Conservation (phyloP, 2,797 vertebrate genomes). For the Nannoperca obscura region DNA sequence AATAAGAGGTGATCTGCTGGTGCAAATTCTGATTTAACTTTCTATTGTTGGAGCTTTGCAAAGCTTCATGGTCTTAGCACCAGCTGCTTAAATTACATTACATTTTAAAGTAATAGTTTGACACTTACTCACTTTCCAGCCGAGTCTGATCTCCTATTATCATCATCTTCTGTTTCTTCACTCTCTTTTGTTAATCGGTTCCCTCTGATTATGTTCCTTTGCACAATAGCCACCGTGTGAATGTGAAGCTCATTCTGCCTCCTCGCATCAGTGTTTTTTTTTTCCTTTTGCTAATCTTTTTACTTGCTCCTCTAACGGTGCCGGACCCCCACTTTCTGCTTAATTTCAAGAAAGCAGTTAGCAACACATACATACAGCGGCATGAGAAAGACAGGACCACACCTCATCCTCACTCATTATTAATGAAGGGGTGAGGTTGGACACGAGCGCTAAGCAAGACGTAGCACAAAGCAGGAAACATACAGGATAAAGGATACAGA, state of each 20-base stretch:
- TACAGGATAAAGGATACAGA: background rate
- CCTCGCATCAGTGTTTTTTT: background rate
- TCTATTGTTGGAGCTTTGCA: too few species aligned
- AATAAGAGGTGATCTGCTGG: background rate
- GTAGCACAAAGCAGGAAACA: slow-evolving; percentile 20
- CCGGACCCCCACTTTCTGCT: slow-evolving; percentile 12
- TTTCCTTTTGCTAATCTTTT: slow-evolving; percentile 1
- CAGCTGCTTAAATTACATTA: background rate
- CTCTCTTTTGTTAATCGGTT: too few species aligned
- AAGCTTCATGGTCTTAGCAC: background rate
- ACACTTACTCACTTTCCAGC: too few species aligned
- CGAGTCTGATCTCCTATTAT: background rate
- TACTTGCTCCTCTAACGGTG: slow-evolving; percentile 15
- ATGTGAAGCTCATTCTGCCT: background rate
- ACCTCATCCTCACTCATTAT: slow-evolving; percentile 49
- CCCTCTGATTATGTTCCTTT: slow-evolving; percentile 9
- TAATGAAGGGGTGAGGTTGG: slow-evolving; percentile 48
- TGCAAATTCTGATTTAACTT: background rate
- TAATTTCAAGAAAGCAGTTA: slow-evolving; percentile 22
- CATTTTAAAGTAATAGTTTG: background rate
- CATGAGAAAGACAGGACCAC: slow-evolving; percentile 10
- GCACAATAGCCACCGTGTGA: background rate
- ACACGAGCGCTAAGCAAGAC: slow-evolving; percentile 21
- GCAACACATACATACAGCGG: slow-evolving; percentile 9
- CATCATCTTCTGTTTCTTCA: too few species aligned